A percentile compares a stretch with the other conserved stretches of the same genome.
These are phyloP conservation scores for Pan paniscus DNA, from an alignment of 2,113 vertebrate species.

Conservation along the genomic window DNA sequence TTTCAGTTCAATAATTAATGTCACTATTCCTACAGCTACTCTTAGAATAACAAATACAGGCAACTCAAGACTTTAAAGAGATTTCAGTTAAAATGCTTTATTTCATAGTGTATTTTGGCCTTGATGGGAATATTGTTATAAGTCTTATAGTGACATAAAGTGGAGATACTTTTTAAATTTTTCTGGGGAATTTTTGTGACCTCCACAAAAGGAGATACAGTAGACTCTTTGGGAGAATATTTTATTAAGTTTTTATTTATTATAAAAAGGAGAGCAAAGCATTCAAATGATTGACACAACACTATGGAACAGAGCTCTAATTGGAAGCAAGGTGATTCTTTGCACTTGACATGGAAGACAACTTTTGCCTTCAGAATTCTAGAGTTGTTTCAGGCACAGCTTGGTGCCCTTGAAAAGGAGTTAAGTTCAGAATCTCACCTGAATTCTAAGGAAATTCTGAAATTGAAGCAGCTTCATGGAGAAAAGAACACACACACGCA, in stretches of 20 bases:
- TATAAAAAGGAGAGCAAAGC: neutral
- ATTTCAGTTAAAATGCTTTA: constrained; percentile 46
- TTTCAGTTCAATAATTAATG: constrained; percentile 74
- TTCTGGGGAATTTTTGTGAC: constrained; percentile 25
- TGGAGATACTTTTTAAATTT: neutral
- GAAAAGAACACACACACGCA: neutral
- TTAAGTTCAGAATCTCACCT: neutral
- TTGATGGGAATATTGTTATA: neutral
- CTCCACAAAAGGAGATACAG: neutral
- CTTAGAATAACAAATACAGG: constrained; percentile 52
- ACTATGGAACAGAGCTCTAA: neutral
- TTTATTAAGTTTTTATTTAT: constrained; percentile 37
- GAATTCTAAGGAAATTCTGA: constrained; percentile 14
- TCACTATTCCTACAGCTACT: constrained; percentile 36
- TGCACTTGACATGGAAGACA: neutral
- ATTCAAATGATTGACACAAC: neutral
- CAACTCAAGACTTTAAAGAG: constrained; percentile 39
- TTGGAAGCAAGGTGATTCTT: neutral
- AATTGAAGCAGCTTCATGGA: neutral
- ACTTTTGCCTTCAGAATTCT: neutral
- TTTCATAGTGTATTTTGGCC: constrained; percentile 41
- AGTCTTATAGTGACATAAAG: neutral
- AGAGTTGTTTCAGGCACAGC: neutral
- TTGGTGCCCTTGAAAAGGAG: neutral
- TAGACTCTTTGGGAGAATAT: neutral